Evolutionary conservation across 2,797 vertebrate species (phyloP).

Genomic region (Todus mexicanus): DNA sequence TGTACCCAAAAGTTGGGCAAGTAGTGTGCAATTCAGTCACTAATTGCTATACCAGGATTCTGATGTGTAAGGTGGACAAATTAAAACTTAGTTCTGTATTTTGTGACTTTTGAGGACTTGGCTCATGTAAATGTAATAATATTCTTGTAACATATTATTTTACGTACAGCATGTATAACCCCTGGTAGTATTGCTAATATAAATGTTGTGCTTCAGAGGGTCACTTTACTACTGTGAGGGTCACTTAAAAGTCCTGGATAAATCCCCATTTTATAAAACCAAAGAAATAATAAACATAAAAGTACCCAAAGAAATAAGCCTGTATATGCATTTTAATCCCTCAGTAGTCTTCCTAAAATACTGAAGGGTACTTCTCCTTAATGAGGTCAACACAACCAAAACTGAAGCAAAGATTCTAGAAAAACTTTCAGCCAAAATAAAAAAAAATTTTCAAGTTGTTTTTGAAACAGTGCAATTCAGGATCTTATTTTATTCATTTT

Average conservation of each 20-base stretch:
- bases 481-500: neutral
- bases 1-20: neutral
- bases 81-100: neutral
- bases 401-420: neutral
- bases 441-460: neutral
- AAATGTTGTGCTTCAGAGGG: neutral
- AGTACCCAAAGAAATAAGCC: neutral
- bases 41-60: neutral
- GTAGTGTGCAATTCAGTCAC: neutral
- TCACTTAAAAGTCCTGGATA: neutral
- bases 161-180: neutral
- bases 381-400: neutral
- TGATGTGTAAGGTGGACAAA: neutral
- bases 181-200: neutral
- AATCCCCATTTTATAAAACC: neutral
- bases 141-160: neutral
- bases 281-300: neutral
- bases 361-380: neutral
- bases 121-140: neutral
- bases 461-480: neutral
- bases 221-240: neutral
- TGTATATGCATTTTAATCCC: neutral
- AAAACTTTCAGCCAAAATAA: neutral
- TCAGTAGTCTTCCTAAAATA: neutral
- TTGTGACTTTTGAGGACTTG: neutral